These are phyloP conservation scores for Pogonognathellus flavescens DNA, from an alignment of 1,140 invertebrate species.

Conservation along the genomic window DNA sequence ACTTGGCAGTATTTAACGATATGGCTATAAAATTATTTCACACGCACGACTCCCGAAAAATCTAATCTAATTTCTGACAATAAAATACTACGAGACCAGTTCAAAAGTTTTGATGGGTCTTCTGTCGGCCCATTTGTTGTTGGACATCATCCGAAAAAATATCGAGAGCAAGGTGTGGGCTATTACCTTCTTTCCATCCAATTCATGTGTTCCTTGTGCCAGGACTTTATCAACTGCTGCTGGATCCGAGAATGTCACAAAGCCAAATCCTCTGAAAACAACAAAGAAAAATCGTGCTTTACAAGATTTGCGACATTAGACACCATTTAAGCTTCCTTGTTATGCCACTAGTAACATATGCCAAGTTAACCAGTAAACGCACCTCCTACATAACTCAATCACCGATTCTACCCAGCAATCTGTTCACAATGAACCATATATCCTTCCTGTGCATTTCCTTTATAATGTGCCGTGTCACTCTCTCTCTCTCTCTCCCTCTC, in stretches of 20 bases:
- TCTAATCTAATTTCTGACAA: conserved; percentile 19
- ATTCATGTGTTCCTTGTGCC: conserved; percentile 91
- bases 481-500: too few relatives aligned
- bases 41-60: conserved; percentile 13
- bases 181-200: conserved; percentile 93
- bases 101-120: conserved; percentile 3
- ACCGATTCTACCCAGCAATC: conserved; percentile 9
- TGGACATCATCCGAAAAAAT: conserved; percentile 23
- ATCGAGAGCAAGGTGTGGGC: not conserved
- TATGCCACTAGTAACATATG: conserved; percentile 3
- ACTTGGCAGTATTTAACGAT: too few relatives aligned
- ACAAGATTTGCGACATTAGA: conserved; percentile 35
- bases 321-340: conserved; percentile 8
- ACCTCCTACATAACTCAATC: not conserved
- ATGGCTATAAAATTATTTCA: not conserved
- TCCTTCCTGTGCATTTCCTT: conserved; percentile 21
- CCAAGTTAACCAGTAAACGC: conserved; percentile 4
- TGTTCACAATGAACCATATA: conserved; percentile 13
- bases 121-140: not conserved
- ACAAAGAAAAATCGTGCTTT: conserved; percentile 68
- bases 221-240: conserved; percentile 95
- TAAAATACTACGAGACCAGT: conserved; percentile 19
- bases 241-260: conserved; percentile 94
- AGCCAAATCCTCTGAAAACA: conserved; percentile 95
- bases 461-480: conserved; percentile 9